These are phyloP conservation scores for Pangasianodon gigas DNA, from an alignment of 2,113 vertebrate species.

Conservation along the genomic window DNA sequence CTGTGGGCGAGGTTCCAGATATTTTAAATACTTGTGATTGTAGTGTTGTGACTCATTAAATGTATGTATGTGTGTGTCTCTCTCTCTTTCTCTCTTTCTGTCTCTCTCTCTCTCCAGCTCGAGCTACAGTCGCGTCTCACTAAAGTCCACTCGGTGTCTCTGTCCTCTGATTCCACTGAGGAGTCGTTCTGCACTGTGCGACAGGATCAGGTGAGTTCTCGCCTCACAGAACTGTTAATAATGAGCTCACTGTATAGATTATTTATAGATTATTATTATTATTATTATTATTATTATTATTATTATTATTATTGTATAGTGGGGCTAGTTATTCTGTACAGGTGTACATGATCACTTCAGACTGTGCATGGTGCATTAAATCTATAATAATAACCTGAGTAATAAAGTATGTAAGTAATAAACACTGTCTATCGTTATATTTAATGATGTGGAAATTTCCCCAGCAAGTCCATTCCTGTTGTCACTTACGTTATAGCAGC, in stretches of 20 bases:
- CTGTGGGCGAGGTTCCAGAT: background rate
- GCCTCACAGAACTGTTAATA: background rate
- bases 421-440: background rate
- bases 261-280: no score
- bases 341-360: background rate
- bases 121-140: constrained; percentile 76
- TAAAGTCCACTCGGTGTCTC: constrained; percentile 86
- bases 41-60: background rate
- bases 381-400: background rate
- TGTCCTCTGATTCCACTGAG: constrained; percentile 84
- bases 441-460: background rate
- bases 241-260: background rate
- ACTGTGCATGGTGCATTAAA: background rate
- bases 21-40: background rate
- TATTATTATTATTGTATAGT: background rate
- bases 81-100: background rate
- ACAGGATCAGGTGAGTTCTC: constrained; percentile 79
- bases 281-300: no score
- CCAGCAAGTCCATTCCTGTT: background rate
- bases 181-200: constrained; percentile 85
- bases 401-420: background rate
- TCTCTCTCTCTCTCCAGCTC: constrained; percentile 60
- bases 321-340: background rate
- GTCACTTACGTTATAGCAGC: background rate
- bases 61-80: background rate